These are phyloP conservation scores for Lordiphosa fenestrarum DNA, from an alignment of 2,888 invertebrate species.

Conservation along the genomic window DNA sequence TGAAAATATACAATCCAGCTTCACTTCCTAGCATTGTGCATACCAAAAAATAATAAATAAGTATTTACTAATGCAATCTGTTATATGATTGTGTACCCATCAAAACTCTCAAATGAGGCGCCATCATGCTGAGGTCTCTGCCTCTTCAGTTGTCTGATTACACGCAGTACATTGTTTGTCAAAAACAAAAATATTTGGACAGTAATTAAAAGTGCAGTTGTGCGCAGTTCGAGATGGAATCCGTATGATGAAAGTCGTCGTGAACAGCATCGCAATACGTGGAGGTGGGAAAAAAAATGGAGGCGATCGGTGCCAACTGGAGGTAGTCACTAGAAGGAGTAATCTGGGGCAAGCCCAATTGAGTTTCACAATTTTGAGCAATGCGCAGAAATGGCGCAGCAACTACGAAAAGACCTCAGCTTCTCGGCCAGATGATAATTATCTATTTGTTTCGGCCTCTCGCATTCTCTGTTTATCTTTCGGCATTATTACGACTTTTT, in stretches of 20 bases:
- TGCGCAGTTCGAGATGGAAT: conserved; percentile 56
- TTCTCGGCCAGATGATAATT: conserved; percentile 8
- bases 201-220: conserved; percentile 62
- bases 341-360: conserved; percentile 58
- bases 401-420: conserved; percentile 8
- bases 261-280: conserved; percentile 23
- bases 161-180: conserved; percentile 47
- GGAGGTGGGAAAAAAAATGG: conserved; percentile 7
- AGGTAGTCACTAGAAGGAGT: conserved; percentile 19
- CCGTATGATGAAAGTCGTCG: conserved; percentile 12
- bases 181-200: conserved; percentile 69
- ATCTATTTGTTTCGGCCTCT: conserved; percentile 2
- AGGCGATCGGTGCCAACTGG: conserved; percentile 22
- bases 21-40: too few species aligned
- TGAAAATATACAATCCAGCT: too few species aligned
- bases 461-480: conserved; percentile 34
- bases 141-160: conserved; percentile 49
- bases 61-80: not conserved
- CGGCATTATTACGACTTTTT: conserved; percentile 47
- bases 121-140: not conserved
- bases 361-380: conserved; percentile 55
- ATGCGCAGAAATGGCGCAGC: conserved; percentile 49
- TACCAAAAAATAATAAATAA: too few species aligned
- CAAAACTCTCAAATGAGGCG: too few species aligned
- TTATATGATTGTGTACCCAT: too few species aligned